These are phyloP conservation scores for Drosophila virilis DNA, from an alignment of 1,140 invertebrate species.

Conservation along the genomic window DNA sequence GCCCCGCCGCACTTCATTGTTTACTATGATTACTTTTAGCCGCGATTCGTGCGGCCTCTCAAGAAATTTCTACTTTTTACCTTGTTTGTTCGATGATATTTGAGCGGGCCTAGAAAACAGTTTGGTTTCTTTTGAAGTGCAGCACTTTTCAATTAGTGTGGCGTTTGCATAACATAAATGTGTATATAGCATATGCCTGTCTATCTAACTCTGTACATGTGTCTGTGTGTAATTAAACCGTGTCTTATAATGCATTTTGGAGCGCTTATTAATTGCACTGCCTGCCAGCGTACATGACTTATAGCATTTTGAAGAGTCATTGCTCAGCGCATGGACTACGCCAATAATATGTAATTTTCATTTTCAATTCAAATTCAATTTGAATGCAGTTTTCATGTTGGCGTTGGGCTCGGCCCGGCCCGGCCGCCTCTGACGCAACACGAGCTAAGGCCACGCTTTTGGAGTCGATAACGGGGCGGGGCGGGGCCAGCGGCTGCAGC, in stretches of 20 bases:
- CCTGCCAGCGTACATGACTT: constrained; percentile 56
- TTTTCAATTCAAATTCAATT: constrained; percentile 73
- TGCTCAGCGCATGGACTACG: constrained; percentile 61
- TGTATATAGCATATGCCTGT: constrained; percentile 3
- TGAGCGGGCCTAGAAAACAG: constrained; percentile 30
- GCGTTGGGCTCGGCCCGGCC: constrained; percentile 67
- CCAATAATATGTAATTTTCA: constrained; percentile 58
- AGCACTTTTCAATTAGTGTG: constrained; percentile 59
- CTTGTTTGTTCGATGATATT: constrained; percentile 63
- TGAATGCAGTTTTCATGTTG: constrained; percentile 75
- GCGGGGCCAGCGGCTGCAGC: background rate
- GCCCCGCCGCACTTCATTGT: constrained; percentile 9
- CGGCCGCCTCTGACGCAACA: constrained; percentile 64
- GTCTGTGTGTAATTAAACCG: constrained; percentile 46
- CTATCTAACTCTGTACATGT: constrained; percentile 37
- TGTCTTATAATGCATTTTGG: constrained; percentile 58
- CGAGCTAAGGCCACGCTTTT: constrained; percentile 37
- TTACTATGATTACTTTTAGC: constrained; percentile 35
- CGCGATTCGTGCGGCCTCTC: constrained; percentile 27
- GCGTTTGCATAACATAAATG: constrained; percentile 67
- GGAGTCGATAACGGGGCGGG: background rate
- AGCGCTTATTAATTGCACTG: constrained; percentile 72
- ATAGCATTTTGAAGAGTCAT: constrained; percentile 74
- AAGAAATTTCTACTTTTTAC: constrained; percentile 54
- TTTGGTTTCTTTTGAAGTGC: constrained; percentile 50